Evolutionary conservation across 1,140 invertebrate species (phyloP).

Genomic region (Acromyrmex heyeri): DNA sequence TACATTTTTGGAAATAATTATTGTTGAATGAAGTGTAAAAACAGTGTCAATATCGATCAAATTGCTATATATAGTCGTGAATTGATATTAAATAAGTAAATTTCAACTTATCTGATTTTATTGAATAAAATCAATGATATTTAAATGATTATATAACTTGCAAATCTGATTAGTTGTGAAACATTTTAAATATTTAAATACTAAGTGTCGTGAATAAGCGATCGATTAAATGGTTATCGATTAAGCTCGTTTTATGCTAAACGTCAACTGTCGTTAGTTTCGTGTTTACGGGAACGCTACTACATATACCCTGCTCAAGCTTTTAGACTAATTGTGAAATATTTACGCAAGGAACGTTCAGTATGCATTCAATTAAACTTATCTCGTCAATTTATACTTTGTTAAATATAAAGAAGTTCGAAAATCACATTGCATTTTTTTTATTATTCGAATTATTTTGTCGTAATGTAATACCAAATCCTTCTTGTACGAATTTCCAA

Average conservation of each 20-base stretch:
- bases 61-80: not conserved
- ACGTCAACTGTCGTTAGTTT: slow-evolving; percentile 33
- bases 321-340: slow-evolving; percentile 34
- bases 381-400: slow-evolving; percentile 26
- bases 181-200: not conserved
- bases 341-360: not conserved
- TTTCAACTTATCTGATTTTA: not conserved
- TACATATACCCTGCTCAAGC: not conserved
- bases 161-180: not conserved
- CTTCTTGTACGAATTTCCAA: not conserved
- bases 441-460: not conserved
- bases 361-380: slow-evolving; percentile 54
- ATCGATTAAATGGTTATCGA: slow-evolving; percentile 10
- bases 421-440: slow-evolving; percentile 3
- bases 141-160: not conserved
- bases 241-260: slow-evolving; percentile 4
- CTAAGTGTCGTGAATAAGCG: not conserved
- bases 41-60: not conserved
- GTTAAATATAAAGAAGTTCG: not conserved
- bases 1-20: not conserved
- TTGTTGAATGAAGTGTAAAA: not conserved
- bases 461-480: not conserved
- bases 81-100: not conserved
- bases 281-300: not conserved
- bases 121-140: not conserved